Percentiles rank a stretch among this genome's conserved stretches.
Conservation (phyloP, 2,797 vertebrate genomes). For the Nannoperca australis region DNA sequence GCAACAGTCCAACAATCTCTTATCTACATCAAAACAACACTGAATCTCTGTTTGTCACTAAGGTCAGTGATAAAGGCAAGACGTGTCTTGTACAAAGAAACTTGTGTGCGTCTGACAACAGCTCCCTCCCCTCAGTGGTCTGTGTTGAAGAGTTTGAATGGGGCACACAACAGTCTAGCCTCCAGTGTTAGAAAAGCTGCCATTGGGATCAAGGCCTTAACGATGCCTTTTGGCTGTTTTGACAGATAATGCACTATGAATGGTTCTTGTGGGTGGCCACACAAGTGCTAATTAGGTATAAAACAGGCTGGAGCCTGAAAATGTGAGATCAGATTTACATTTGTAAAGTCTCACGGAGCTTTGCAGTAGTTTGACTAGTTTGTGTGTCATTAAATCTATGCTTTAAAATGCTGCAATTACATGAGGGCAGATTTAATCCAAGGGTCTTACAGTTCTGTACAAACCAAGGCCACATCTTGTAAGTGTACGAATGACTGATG, state of each 20-base stretch:
- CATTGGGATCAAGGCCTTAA: slow-evolving; percentile 16
- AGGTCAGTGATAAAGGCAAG: slow-evolving; percentile 36
- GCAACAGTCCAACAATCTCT: slow-evolving; percentile 5
- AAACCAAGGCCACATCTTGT: neutral
- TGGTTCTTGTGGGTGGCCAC: slow-evolving; percentile 1
- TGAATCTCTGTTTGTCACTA: slow-evolving; percentile 11
- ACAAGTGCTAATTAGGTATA: slow-evolving; percentile 49
- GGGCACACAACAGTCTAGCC: slow-evolving; percentile 25
- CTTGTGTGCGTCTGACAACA: slow-evolving; percentile 8
- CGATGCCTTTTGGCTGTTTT: slow-evolving; percentile 41
- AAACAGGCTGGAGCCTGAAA: slow-evolving; percentile 37
- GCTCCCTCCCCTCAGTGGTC: neutral
- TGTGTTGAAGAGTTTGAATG: neutral
- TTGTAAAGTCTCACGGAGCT: slow-evolving; percentile 17
- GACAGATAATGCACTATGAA: slow-evolving; percentile 49
- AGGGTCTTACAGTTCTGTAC: neutral
- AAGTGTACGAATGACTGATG: neutral
- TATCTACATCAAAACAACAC: slow-evolving; percentile 63
- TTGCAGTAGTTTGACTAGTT: slow-evolving; percentile 5
- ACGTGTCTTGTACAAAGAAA: slow-evolving; percentile 59
- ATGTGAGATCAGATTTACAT: slow-evolving; percentile 37
- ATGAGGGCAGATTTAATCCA: neutral
- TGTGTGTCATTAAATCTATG: slow-evolving; percentile 10
- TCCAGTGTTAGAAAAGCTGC: neutral
- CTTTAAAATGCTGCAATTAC: slow-evolving; percentile 6